Evolutionary conservation across 1,140 invertebrate species (phyloP).

Genomic region (Drosophila serrata): DNA sequence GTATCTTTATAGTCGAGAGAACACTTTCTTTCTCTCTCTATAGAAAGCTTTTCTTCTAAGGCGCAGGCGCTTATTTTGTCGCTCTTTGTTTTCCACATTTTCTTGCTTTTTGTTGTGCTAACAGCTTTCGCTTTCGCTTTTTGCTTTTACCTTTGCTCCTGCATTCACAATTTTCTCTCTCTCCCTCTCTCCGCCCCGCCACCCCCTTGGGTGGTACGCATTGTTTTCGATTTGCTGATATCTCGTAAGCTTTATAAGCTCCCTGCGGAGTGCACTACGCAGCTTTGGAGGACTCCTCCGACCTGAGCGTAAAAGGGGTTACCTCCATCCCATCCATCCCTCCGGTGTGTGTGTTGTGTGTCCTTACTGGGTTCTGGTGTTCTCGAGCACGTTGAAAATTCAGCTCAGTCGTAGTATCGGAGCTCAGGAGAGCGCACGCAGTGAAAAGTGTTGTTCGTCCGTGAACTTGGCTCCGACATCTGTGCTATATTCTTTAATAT

Average conservation of each 20-base stretch:
- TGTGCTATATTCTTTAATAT: neutral
- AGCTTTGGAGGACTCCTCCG: slow-evolving; percentile 23
- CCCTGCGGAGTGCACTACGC: slow-evolving; percentile 33
- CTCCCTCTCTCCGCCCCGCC: neutral
- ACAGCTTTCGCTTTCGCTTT: slow-evolving; percentile 40
- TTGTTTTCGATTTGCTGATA: slow-evolving; percentile 35
- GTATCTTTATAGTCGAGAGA: slow-evolving; percentile 8
- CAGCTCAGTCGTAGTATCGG: slow-evolving; percentile 49
- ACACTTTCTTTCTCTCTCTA: neutral
- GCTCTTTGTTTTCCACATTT: neutral
- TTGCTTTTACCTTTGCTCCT: slow-evolving; percentile 8
- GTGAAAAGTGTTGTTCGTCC: slow-evolving; percentile 21
- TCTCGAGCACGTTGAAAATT: slow-evolving; percentile 33
- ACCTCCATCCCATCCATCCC: neutral
- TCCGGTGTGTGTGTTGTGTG: slow-evolving; percentile 1
- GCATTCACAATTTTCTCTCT: slow-evolving; percentile 3
- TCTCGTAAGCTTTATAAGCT: slow-evolving; percentile 40
- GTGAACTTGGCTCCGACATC: slow-evolving; percentile 2
- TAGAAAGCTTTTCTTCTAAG: neutral
- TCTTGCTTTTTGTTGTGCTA: slow-evolving; percentile 52
- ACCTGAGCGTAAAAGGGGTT: slow-evolving; percentile 27
- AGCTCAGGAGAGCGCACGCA: slow-evolving; percentile 45
- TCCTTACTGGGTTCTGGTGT: slow-evolving; percentile 26
- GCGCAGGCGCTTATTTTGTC: slow-evolving; percentile 32
- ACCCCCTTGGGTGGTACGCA: slow-evolving; percentile 8